These are phyloP conservation scores for Benitochromis conjunctus DNA, from an alignment of 2,113 vertebrate species.

Conservation along the genomic window DNA sequence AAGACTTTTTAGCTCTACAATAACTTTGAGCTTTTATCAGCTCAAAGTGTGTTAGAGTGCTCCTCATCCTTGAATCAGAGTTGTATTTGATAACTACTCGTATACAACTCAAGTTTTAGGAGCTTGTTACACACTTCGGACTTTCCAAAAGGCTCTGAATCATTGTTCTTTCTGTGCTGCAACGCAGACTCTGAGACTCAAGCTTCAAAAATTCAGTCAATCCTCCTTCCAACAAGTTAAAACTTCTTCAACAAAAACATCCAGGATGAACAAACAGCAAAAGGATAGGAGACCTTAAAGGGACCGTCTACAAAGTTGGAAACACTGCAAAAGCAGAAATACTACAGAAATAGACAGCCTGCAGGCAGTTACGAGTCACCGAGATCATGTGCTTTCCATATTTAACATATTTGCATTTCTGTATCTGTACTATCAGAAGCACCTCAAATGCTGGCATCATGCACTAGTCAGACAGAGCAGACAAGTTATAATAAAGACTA, in stretches of 20 bases:
- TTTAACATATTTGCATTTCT: no score
- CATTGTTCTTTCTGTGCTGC: no score
- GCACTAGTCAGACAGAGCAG: not conserved
- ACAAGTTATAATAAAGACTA: not conserved
- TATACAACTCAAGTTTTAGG: not conserved
- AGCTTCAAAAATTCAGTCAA: not conserved
- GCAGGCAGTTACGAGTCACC: not conserved
- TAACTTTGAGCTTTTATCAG: not conserved
- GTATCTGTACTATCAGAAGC: no score
- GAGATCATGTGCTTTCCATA: not conserved
- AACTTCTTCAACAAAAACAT: not conserved
- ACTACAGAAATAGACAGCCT: not conserved
- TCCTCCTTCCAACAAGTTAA: not conserved
- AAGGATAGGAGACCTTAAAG: not conserved
- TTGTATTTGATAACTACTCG: not conserved
- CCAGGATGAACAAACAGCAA: not conserved
- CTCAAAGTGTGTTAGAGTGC: not conserved
- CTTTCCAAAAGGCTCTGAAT: no score
- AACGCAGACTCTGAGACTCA: not conserved
- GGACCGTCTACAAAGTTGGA: not conserved
- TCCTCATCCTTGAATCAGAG: not conserved
- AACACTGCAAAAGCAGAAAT: not conserved
- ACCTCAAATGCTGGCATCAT: no score
- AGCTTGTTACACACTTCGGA: no score
- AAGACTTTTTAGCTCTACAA: not conserved